phyloP scores from a whole-genome alignment of 1,140 invertebrate genomes.

The Diploscapter pachys region DNA sequence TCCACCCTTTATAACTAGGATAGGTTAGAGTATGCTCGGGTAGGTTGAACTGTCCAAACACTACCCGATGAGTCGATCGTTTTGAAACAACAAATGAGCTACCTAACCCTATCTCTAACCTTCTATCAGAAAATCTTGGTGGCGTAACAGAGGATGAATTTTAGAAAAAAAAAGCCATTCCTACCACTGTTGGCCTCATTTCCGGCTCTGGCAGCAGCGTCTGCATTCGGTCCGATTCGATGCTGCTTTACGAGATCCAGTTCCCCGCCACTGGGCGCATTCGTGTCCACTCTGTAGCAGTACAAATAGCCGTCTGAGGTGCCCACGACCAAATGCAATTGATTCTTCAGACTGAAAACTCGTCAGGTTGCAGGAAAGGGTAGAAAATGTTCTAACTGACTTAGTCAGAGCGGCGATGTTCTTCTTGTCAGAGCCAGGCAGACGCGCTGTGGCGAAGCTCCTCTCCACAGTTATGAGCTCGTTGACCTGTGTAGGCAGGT shows the following conservation, averaged over 20 bases:
- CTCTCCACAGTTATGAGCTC: constrained; percentile 22
- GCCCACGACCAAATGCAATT: constrained; percentile 32
- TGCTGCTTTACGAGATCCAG: constrained; percentile 35
- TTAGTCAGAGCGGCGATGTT: constrained; percentile 20
- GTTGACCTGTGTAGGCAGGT: constrained; percentile 21
- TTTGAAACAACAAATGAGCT: too few species aligned
- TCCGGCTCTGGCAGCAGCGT: neutral
- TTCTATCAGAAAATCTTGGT: neutral
- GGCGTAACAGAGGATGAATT: neutral
- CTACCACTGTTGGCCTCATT: neutral
- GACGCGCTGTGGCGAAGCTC: constrained; percentile 30
- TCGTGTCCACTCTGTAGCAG: constrained; percentile 26
- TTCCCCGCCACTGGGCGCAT: constrained; percentile 17
- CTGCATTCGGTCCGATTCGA: constrained; percentile 25
- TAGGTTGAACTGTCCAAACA: too few species aligned
- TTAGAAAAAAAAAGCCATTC: neutral
- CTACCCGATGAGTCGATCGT: too few species aligned
- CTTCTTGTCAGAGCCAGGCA: constrained; percentile 21
- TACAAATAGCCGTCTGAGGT: constrained; percentile 38
- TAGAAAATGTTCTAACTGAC: constrained; percentile 13
- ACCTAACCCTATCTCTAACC: neutral
- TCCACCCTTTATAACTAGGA: neutral
- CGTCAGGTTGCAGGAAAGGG: neutral
- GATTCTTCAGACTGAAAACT: constrained; percentile 33
- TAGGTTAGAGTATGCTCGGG: neutral